These are phyloP conservation scores for Exocentrus adspersus DNA, from an alignment of 2,888 invertebrate species.

Conservation along the genomic window DNA sequence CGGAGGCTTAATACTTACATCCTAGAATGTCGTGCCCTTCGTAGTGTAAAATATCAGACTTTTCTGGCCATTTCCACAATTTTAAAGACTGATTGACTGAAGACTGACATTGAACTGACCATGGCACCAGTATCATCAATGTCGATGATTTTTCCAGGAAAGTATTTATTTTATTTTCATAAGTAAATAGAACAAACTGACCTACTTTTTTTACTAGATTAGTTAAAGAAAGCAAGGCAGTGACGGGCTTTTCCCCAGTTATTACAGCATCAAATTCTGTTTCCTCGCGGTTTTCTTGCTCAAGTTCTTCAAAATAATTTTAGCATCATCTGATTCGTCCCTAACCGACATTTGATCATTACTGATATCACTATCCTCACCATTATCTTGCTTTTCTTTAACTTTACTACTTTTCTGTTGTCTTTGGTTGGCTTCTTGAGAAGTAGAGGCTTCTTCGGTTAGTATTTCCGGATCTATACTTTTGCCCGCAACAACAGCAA, in stretches of 20 bases:
- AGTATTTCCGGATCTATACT: conserved; percentile 13
- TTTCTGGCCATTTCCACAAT: conserved; percentile 32
- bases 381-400: too few relatives aligned
- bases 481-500: conserved; percentile 7
- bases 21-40: conserved; percentile 20
- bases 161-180: conserved; percentile 25
- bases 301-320: too few relatives aligned
- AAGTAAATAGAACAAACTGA: conserved; percentile 26
- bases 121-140: conserved; percentile 14
- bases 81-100: conserved; percentile 34
- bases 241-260: too few relatives aligned
- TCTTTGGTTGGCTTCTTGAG: too few relatives aligned
- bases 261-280: too few relatives aligned
- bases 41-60: conserved; percentile 21
- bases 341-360: too few relatives aligned
- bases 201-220: conserved; percentile 16
- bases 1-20: conserved; percentile 27
- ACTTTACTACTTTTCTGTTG: too few relatives aligned
- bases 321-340: too few relatives aligned
- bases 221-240: too few relatives aligned
- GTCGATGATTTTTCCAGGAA: conserved; percentile 21
- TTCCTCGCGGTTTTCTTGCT: too few relatives aligned
- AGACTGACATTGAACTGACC: conserved; percentile 29
- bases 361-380: too few relatives aligned
- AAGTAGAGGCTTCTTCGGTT: not conserved